These are phyloP conservation scores for Nomia melanderi DNA, from an alignment of 1,140 invertebrate species.

Conservation along the genomic window DNA sequence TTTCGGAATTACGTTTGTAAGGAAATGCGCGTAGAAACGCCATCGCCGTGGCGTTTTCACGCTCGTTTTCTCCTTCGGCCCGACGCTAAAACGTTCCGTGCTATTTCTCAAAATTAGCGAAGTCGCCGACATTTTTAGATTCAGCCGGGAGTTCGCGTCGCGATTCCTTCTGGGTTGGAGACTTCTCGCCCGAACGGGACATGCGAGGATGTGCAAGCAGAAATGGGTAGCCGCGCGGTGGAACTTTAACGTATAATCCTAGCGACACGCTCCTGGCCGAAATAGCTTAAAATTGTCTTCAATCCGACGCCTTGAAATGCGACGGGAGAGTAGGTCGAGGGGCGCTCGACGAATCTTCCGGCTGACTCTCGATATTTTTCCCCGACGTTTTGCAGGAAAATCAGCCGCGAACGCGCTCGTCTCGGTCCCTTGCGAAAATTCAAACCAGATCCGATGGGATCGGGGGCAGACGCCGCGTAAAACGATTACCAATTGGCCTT, in stretches of 20 bases:
- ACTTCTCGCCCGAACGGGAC: conserved; percentile 3
- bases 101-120: too few species aligned
- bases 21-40: background rate
- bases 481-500: conserved; percentile 5
- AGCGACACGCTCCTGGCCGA: background rate
- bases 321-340: conserved; percentile 59
- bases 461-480: conserved; percentile 39
- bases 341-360: conserved; percentile 56
- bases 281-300: conserved; percentile 44
- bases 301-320: conserved; percentile 9
- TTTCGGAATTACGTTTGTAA: too few species aligned
- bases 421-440: conserved; percentile 52
- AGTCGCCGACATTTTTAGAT: background rate
- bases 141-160: background rate
- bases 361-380: conserved; percentile 55
- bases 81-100: too few species aligned
- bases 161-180: background rate
- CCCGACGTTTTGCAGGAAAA: conserved; percentile 48
- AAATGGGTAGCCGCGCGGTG: conserved; percentile 16
- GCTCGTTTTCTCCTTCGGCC: too few species aligned
- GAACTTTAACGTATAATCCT: conserved; percentile 41
- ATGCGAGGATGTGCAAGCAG: background rate
- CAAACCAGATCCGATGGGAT: conserved; percentile 49
- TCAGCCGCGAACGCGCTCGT: conserved; percentile 38
- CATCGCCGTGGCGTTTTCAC: too few species aligned